Conservation (phyloP, 2,888 invertebrate species). For the Lathronympha strigana region DNA sequence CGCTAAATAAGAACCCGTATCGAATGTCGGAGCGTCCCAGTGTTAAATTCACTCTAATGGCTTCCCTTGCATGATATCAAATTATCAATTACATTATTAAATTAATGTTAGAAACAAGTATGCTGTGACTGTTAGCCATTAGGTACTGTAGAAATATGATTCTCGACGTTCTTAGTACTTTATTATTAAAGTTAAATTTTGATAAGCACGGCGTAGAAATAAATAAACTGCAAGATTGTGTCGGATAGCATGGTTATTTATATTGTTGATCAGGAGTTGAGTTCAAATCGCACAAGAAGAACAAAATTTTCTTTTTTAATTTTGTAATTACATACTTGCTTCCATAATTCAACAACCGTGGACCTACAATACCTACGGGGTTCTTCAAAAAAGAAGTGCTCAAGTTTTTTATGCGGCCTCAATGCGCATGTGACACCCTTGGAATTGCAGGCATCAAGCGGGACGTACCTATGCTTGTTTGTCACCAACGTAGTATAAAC, state of each 20-base stretch:
- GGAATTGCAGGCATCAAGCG: too few relatives aligned
- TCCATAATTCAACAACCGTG: too few relatives aligned
- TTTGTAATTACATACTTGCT: too few relatives aligned
- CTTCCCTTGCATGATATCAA: slow-evolving; percentile 30
- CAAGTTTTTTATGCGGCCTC: too few relatives aligned
- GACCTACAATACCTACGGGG: too few relatives aligned
- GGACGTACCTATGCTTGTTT: too few relatives aligned
- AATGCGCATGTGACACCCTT: too few relatives aligned
- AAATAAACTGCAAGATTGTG: background rate
- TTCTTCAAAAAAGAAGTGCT: too few relatives aligned
- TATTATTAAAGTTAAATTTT: slow-evolving; percentile 5
- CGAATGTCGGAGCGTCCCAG: slow-evolving; percentile 28
- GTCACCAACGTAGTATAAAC: too few relatives aligned
- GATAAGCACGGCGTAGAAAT: background rate
- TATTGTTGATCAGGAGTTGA: background rate
- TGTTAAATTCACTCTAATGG: slow-evolving; percentile 23
- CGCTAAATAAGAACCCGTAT: slow-evolving; percentile 32
- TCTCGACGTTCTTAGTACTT: background rate
- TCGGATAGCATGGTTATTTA: background rate
- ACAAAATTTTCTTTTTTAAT: too few relatives aligned
- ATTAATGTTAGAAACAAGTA: slow-evolving; percentile 4
- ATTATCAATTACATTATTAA: slow-evolving; percentile 36
- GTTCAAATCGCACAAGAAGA: too few relatives aligned
- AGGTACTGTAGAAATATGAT: background rate
- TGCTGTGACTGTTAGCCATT: slow-evolving; percentile 19